Conservation (phyloP, 2,113 vertebrate genomes). For the Bos javanicus region DNA sequence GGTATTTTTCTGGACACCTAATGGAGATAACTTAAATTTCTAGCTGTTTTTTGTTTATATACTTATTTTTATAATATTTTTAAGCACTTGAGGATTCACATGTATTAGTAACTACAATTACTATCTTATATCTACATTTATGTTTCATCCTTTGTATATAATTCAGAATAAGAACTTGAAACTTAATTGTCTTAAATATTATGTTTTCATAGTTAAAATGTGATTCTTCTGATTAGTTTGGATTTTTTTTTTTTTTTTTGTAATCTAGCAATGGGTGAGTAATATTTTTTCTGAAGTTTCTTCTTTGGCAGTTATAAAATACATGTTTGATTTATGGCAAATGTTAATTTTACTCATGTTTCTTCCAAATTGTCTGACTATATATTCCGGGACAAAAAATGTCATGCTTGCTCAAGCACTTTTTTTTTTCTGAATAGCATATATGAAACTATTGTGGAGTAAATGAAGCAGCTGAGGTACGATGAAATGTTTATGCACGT, state of each 20-base stretch:
- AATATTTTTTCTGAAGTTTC: constrained; percentile 33
- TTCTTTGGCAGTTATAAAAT: constrained; percentile 48
- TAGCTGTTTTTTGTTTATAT: background rate
- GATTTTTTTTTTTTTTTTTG: background rate
- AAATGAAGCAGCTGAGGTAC: constrained; percentile 78
- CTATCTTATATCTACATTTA: background rate
- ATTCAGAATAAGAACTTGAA: background rate
- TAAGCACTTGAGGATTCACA: background rate
- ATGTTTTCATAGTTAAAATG: background rate
- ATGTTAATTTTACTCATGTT: constrained; percentile 77
- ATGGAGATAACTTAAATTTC: background rate
- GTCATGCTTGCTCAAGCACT: constrained; percentile 55
- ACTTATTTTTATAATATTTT: background rate
- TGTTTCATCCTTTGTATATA: background rate
- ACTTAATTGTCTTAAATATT: background rate
- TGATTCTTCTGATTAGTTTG: background rate
- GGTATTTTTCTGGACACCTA: background rate
- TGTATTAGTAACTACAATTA: background rate
- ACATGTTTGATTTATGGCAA: constrained; percentile 76
- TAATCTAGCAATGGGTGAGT: background rate
- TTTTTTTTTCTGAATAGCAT: constrained; percentile 67
- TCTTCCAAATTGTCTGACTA: constrained; percentile 64
- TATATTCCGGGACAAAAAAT: constrained; percentile 71
- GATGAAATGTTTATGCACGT: constrained; percentile 76
- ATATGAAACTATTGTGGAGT: constrained; percentile 67